Evolutionary conservation across 2,888 invertebrate genomes (phyloP).

Genomic region (Euplagia quadripunctaria): DNA sequence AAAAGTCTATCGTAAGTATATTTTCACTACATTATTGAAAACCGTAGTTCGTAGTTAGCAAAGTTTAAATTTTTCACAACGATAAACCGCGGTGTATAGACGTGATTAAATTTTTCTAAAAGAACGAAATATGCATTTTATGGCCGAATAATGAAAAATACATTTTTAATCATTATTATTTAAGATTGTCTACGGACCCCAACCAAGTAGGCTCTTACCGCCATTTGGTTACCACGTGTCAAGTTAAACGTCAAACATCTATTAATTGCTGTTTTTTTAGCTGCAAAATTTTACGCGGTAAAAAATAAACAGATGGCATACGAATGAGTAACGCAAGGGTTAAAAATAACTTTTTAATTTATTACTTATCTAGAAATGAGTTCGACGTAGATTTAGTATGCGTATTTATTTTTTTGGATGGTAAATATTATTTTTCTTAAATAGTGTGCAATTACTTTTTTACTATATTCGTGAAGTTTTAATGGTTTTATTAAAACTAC

Average conservation of each 20-base stretch:
- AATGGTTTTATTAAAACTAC: too few relatives aligned
- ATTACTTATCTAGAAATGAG: conserved; percentile 40
- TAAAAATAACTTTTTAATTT: conserved; percentile 60
- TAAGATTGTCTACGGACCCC: conserved; percentile 54
- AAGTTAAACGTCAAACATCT: conserved; percentile 66
- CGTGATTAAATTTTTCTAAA: too few relatives aligned
- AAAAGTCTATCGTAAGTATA: not conserved
- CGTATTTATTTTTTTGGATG: not conserved
- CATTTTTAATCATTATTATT: not conserved
- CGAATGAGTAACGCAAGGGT: conserved; percentile 69
- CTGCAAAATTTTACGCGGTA: conserved; percentile 61
- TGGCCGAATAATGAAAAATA: not conserved
- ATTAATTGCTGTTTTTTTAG: conserved; percentile 77
- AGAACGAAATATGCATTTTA: too few relatives aligned
- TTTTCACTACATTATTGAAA: not conserved
- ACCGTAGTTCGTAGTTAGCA: not conserved
- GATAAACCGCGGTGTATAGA: too few relatives aligned
- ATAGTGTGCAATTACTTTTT: not conserved
- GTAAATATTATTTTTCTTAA: conserved; percentile 8
- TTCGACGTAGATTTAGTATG: conserved; percentile 20
- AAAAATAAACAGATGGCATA: conserved; percentile 52
- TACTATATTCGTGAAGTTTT: not conserved
- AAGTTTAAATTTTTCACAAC: too few relatives aligned
- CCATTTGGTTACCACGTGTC: conserved; percentile 84
- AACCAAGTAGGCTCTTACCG: conserved; percentile 61